Conservation (phyloP, 2,113 vertebrate genomes). For the Oceanites oceanicus region DNA sequence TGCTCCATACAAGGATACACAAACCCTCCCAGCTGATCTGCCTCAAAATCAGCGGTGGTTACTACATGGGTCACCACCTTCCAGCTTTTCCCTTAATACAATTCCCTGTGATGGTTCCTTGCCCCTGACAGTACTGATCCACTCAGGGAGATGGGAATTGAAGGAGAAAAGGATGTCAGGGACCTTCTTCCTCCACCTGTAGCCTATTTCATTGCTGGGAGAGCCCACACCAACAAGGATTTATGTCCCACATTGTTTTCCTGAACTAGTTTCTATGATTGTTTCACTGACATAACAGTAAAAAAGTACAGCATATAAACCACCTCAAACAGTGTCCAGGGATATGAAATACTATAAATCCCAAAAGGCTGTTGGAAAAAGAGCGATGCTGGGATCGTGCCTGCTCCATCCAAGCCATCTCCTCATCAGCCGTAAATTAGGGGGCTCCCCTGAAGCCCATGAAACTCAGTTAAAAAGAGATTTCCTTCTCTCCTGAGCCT, state of each 20-base stretch:
- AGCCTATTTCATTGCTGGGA: not conserved
- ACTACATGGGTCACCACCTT: not conserved
- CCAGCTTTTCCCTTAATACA: not conserved
- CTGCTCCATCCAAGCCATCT: not conserved
- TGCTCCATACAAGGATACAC: not conserved
- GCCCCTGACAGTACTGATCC: not conserved
- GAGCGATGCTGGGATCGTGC: not conserved
- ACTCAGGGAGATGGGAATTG: not conserved
- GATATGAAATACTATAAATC: not conserved
- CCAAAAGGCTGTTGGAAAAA: not conserved
- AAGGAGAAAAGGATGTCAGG: not conserved
- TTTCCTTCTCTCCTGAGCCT: not conserved
- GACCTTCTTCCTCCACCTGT: not conserved
- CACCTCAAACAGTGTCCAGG: not conserved
- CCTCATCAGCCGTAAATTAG: not conserved
- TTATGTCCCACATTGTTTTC: not conserved
- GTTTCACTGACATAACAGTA: not conserved
- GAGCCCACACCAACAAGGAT: fast-evolving
- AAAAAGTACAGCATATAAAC: not conserved
- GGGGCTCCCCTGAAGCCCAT: not conserved
- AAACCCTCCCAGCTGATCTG: not conserved
- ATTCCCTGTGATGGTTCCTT: not conserved
- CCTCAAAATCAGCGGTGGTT: not conserved
- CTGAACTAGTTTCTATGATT: not conserved
- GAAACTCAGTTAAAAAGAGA: not conserved